Conservation (phyloP, 1,140 invertebrate species). For the Drosophila dunni region DNA sequence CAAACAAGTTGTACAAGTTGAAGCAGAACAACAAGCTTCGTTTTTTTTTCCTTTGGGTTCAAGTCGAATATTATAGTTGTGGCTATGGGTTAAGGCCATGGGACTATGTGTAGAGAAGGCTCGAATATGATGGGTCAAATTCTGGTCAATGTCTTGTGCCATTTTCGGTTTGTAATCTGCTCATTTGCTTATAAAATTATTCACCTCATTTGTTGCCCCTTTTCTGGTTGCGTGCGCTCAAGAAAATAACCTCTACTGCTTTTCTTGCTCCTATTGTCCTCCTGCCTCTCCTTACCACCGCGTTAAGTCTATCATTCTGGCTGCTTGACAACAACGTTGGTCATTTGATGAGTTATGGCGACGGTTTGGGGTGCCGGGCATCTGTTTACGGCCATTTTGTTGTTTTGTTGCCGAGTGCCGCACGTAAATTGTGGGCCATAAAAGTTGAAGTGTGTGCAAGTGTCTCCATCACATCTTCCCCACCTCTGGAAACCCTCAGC, state of each 20-base stretch:
- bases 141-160: slow-evolving; percentile 66
- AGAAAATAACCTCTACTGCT: slow-evolving; percentile 15
- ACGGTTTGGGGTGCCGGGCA: slow-evolving; percentile 44
- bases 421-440: slow-evolving; percentile 69
- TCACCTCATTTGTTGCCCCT: slow-evolving; percentile 80
- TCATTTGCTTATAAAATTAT: slow-evolving; percentile 83
- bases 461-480: slow-evolving; percentile 17
- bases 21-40: slow-evolving; percentile 27
- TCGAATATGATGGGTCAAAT: slow-evolving; percentile 57
- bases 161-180: slow-evolving; percentile 80
- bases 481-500: background rate
- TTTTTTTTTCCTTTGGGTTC: slow-evolving; percentile 41
- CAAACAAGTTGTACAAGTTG: slow-evolving; percentile 12
- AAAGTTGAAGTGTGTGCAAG: slow-evolving; percentile 50
- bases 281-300: background rate
- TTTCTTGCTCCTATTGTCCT: background rate
- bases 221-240: slow-evolving; percentile 69
- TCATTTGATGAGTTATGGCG: slow-evolving; percentile 66
- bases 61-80: slow-evolving; percentile 30
- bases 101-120: background rate
- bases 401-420: slow-evolving; percentile 68
- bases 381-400: slow-evolving; percentile 74
- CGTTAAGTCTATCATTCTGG: background rate
- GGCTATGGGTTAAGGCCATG: slow-evolving; percentile 12
- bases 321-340: slow-evolving; percentile 38